A percentile compares a stretch with the other conserved stretches of the same genome.
phyloP scores from a whole-genome alignment of 2,888 invertebrate species.

The Agrenia bidenticulata region DNA sequence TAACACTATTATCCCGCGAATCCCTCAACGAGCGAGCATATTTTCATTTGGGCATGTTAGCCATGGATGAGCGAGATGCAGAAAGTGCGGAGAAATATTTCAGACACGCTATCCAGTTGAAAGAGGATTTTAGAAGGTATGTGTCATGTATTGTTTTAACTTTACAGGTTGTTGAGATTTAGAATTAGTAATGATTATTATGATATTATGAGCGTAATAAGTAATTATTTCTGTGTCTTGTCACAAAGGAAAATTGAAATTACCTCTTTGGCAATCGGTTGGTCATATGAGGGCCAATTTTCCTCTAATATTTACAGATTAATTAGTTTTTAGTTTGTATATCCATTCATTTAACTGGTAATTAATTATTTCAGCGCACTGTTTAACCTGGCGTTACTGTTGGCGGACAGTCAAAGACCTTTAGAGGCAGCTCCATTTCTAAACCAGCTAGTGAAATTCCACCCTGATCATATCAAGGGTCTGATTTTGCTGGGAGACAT shows the following conservation, averaged over 20 bases:
- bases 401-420: slow-evolving; percentile 84
- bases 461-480: slow-evolving; percentile 93
- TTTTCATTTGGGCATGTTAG: slow-evolving; percentile 94
- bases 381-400: slow-evolving; percentile 86
- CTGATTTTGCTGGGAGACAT: slow-evolving; percentile 91
- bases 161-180: no score
- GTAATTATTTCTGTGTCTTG: neutral
- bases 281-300: no score
- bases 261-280: no score
- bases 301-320: no score
- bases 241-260: neutral
- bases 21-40: slow-evolving; percentile 83
- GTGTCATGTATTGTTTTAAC: no score
- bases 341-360: slow-evolving; percentile 2
- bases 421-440: slow-evolving; percentile 89
- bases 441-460: slow-evolving; percentile 83
- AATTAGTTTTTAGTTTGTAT: no score
- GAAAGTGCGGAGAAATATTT: slow-evolving; percentile 89
- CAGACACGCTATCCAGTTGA: slow-evolving; percentile 77
- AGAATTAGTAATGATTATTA: no score
- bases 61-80: slow-evolving; percentile 91
- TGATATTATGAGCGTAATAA: no score
- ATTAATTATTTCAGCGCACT: slow-evolving; percentile 72
- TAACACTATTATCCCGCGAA: slow-evolving; percentile 75
- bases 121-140: slow-evolving; percentile 51